These are phyloP conservation scores for Melanotus villosus DNA, from an alignment of 2,888 invertebrate genomes.

Conservation along the genomic window DNA sequence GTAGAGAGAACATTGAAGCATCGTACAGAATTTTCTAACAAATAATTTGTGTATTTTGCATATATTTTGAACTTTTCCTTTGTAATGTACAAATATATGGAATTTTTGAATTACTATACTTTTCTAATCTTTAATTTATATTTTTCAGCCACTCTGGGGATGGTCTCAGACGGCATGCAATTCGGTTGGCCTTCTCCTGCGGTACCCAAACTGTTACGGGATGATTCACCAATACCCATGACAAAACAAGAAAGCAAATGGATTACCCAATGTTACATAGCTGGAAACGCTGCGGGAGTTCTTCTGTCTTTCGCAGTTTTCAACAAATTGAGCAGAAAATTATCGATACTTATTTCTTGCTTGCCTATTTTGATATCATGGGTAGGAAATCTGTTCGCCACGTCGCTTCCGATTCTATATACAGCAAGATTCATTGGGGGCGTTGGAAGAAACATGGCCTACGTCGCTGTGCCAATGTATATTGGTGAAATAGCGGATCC, in stretches of 20 bases:
- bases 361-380: constrained; percentile 43
- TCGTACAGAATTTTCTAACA: too few relatives aligned
- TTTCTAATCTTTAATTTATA: background rate
- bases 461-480: constrained; percentile 50
- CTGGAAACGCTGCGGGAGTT: constrained; percentile 47
- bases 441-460: constrained; percentile 44
- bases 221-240: constrained; percentile 59
- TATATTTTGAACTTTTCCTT: too few relatives aligned
- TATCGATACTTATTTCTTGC: constrained; percentile 44
- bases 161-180: constrained; percentile 55
- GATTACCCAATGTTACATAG: constrained; percentile 43
- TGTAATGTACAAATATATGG: too few relatives aligned
- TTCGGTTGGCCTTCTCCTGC: constrained; percentile 68
- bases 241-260: constrained; percentile 50
- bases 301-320: constrained; percentile 45
- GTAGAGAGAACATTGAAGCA: too few relatives aligned
- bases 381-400: constrained; percentile 43
- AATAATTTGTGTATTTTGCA: too few relatives aligned
- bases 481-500: constrained; percentile 52
- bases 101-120: background rate
- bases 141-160: constrained; percentile 13
- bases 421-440: constrained; percentile 44
- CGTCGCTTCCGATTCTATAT: constrained; percentile 31
- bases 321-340: constrained; percentile 49
- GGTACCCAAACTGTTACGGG: constrained; percentile 61